Evolutionary conservation across 2,113 vertebrate genomes (phyloP), one percentile per base, ranked within the genome.

Genomic region (human (Homo sapiens)): DNA sequence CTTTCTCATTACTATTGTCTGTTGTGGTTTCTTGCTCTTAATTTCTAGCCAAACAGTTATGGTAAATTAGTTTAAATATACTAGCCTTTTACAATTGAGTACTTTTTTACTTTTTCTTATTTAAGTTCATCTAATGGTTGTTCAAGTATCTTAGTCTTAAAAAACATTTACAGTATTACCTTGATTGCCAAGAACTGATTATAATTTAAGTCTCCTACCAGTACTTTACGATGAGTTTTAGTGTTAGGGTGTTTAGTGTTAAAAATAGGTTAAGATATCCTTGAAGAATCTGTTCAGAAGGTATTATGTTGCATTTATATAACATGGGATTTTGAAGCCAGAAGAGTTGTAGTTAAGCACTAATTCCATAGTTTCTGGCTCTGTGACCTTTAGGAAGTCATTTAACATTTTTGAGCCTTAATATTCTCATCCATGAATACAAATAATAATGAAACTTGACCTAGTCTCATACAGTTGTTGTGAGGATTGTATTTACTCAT

Each of bases 331-430:
- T 82, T 87, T 82, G 48, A 94, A 76, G 32, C 10, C 17, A 40
- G 22, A 50, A 50, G 50, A 43, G 22, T 64, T 85, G 35, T 64
- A 11, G 6, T 66, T 30, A 59, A 93, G 25, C 27, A 8, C 55
- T 79, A 30, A 40, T 48, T 90, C 45, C 14, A 5, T 73, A 75
- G 32, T 89, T 85, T 93, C 72, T 90, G 16, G 38, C 13, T 94
- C 16, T 87, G 66, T 97, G 43, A 89, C 55, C 14, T 68, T 86
- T 59, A 40, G 14, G 27, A 94, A 89, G 18, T 88, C 43, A 64
- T 12, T 86, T 96, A 75, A 85, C 30, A 79, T 84, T 95, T 93
- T n/a, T 81, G 72, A 97, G 48, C 38, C 22, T 93, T 14, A 76
- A n/a, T 86, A 61, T 84, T 89, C 70, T 72, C 50, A 64, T 64